phyloP scores from a whole-genome alignment of 2,797 vertebrate genomes.

The Aselliscus stoliczkanus region DNA sequence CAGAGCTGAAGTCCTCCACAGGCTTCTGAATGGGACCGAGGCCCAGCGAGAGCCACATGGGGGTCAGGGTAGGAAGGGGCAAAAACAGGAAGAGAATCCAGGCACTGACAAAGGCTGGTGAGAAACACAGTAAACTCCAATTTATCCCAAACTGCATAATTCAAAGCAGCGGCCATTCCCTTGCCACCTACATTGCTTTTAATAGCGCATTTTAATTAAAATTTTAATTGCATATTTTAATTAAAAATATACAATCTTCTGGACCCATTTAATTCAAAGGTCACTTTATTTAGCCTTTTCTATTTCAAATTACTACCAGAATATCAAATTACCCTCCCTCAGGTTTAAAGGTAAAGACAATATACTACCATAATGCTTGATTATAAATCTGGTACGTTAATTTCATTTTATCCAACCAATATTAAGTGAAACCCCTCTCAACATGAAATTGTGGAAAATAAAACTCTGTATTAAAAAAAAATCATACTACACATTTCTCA shows the following conservation, averaged over 20 bases:
- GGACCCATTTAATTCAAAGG: constrained; percentile 69
- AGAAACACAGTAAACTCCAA: constrained; percentile 53
- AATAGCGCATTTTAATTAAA: constrained; percentile 73
- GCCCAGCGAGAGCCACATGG: rapidly evolving
- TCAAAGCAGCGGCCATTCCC: constrained; percentile 65
- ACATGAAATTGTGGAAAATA: constrained; percentile 17
- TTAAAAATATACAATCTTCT: constrained; percentile 74
- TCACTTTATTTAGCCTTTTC: constrained; percentile 69
- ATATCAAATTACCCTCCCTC: constrained; percentile 59
- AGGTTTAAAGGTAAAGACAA: constrained; percentile 57
- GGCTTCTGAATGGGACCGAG: not conserved
- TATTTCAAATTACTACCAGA: constrained; percentile 66
- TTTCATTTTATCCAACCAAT: constrained; percentile 44
- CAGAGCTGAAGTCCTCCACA: not conserved
- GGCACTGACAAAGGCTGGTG: not conserved
- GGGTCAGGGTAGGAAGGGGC: not conserved
- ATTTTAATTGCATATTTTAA: constrained; percentile 75
- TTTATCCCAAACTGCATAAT: constrained; percentile 63
- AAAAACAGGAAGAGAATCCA: not conserved
- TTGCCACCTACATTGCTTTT: constrained; percentile 58
- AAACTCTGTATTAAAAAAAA: not conserved
- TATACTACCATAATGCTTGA: constrained; percentile 33
- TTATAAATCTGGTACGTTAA: constrained; percentile 41
- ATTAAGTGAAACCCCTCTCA: not conserved
- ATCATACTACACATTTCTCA: not conserved